Conservation (phyloP, 2,797 vertebrate species). For the Poecilia velifera region DNA sequence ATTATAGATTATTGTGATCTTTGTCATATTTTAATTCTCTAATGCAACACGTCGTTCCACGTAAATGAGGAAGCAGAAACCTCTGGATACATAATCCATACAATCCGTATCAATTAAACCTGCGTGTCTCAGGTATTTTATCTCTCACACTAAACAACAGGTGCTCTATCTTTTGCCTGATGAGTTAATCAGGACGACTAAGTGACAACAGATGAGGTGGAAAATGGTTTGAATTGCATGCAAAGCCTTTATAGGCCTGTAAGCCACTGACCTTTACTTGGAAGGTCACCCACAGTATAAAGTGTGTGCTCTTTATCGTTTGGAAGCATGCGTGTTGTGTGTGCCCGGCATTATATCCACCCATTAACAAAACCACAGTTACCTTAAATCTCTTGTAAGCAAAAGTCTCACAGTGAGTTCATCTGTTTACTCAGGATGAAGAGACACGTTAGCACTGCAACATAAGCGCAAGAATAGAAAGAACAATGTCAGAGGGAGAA, state of each 20-base stretch:
- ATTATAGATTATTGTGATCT: neutral
- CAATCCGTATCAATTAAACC: constrained; percentile 17
- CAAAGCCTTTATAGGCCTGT: constrained; percentile 68
- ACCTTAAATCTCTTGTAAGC: constrained; percentile 10
- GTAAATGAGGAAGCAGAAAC: neutral
- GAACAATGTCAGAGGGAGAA: constrained; percentile 9
- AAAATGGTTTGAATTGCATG: constrained; percentile 81
- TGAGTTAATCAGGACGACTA: constrained; percentile 79
- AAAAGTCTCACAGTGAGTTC: constrained; percentile 26
- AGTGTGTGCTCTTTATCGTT: constrained; percentile 14
- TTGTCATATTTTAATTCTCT: neutral
- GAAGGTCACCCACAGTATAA: constrained; percentile 50
- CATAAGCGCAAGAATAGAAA: constrained; percentile 5
- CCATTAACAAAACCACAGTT: constrained; percentile 36
- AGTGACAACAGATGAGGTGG: constrained; percentile 80
- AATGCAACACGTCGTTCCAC: neutral
- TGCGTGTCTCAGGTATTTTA: constrained; percentile 6
- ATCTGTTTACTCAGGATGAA: constrained; percentile 32
- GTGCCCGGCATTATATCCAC: constrained; percentile 7
- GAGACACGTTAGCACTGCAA: constrained; percentile 15
- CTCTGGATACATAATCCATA: constrained; percentile 1
- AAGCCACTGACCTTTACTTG: constrained; percentile 67
- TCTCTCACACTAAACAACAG: constrained; percentile 50
- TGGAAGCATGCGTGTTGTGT: constrained; percentile 6
- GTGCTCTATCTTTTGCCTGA: constrained; percentile 65